Percentiles rank a stretch among this genome's conserved stretches.
These are phyloP conservation scores for Adelosebastes latens DNA, from an alignment of 2,797 vertebrate species.

Conservation along the genomic window DNA sequence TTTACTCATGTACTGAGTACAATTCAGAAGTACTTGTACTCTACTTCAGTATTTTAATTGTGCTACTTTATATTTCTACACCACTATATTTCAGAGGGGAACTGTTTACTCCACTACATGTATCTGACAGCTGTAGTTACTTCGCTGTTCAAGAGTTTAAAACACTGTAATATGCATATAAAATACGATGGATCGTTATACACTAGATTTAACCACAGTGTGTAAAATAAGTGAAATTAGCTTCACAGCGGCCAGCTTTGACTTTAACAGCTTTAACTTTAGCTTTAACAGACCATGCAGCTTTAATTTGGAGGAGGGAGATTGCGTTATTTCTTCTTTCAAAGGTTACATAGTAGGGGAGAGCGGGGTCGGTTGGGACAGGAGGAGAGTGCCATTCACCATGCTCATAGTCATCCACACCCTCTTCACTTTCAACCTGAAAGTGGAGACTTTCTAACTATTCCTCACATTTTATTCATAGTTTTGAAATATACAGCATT, in stretches of 20 bases:
- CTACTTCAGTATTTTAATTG: background rate
- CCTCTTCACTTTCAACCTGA: accelerated
- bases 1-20: background rate
- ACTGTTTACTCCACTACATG: background rate
- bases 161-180: background rate
- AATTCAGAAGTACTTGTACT: background rate
- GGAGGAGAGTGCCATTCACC: too few species aligned
- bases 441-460: too few species aligned
- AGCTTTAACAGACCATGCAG: background rate
- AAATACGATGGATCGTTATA: background rate
- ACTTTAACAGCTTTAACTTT: background rate
- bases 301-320: background rate
- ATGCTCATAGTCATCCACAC: too few species aligned
- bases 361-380: too few species aligned
- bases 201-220: background rate
- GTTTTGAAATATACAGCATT: too few species aligned
- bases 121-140: background rate
- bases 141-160: background rate
- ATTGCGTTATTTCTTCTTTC: background rate
- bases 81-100: background rate
- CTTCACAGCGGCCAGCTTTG: background rate
- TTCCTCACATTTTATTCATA: too few species aligned
- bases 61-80: background rate
- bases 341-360: background rate
- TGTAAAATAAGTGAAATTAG: background rate